Conservation (phyloP, 2,113 vertebrate genomes). For the Tyto alba region DNA sequence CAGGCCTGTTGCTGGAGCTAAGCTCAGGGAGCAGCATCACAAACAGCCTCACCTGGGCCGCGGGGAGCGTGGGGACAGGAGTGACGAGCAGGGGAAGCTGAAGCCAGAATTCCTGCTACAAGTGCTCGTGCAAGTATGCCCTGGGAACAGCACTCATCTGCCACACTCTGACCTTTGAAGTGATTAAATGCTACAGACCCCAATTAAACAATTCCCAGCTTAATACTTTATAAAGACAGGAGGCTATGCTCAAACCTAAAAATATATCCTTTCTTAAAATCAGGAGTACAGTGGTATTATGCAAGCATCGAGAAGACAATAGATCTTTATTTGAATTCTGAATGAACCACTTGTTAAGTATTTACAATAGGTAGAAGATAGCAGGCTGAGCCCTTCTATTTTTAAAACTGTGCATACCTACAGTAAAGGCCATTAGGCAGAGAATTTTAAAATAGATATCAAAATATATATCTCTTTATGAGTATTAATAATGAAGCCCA, state of each 20-base stretch:
- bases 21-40: background rate
- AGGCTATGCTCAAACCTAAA: background rate
- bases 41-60: background rate
- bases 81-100: background rate
- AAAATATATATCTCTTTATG: background rate
- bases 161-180: background rate
- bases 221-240: background rate
- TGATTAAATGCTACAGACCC: background rate
- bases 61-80: background rate
- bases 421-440: background rate
- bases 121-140: accelerated
- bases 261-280: background rate
- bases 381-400: constrained; percentile 13
- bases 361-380: constrained; percentile 31
- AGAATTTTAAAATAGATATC: background rate
- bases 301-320: constrained; percentile 34
- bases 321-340: constrained; percentile 22
- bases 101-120: background rate
- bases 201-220: background rate
- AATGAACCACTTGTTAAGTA: constrained; percentile 30
- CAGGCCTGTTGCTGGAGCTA: background rate
- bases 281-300: background rate
- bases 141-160: background rate
- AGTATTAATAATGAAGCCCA: background rate
- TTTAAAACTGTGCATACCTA: background rate